Evolutionary conservation across 1,140 invertebrate species (phyloP), one percentile per base, ranked within the genome.

Genomic region (Drosophila eugracilis): DNA sequence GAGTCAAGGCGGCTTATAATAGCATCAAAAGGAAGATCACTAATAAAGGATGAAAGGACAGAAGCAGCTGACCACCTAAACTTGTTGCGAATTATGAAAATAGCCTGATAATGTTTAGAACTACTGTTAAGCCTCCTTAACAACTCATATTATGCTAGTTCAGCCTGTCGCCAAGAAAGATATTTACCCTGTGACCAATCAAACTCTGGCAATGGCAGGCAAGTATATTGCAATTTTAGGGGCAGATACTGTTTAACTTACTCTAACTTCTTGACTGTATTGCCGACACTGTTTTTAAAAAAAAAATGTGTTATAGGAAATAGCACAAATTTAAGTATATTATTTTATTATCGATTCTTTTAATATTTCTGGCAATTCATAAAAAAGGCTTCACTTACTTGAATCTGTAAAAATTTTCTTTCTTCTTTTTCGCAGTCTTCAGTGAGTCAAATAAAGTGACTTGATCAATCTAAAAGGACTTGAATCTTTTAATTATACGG

Each of bases 31-130:
- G 75, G 67, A 14, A 77, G 34, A 6, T 14, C 14, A 5, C n/a
- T 36, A 36, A 14, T 73, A 24, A 63, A 74, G 10, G 47, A 57
- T 4, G 50, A 28, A 22, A 71, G 39, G 3, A 75, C 37, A 24
- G 36, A 42, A 44, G 70, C 58, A 19, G 75, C 75, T 15, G 42
- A 28, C 36, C 36, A 49, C 21, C 47, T 47, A n/a, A 80, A 12
- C 26, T 75, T 74, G 17, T 77, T 70, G 2, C 54, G 34, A n/a
- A 76, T 59, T 37, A 66, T 78, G 28, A 37, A 37, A 26, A 72
- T 57, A 17, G 63, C 49, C 45, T 63, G 62, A 39, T 67, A 78
- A 32, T 71, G 47, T 4, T 22, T 50, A 14, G 42, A 49, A 7
- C 59, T 71, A 22, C 71, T 59, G 5, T 6, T 7, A 26, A 49